Evolutionary conservation across 1,140 invertebrate genomes (phyloP).

Genomic region (Drosophila pseudoobscura): DNA sequence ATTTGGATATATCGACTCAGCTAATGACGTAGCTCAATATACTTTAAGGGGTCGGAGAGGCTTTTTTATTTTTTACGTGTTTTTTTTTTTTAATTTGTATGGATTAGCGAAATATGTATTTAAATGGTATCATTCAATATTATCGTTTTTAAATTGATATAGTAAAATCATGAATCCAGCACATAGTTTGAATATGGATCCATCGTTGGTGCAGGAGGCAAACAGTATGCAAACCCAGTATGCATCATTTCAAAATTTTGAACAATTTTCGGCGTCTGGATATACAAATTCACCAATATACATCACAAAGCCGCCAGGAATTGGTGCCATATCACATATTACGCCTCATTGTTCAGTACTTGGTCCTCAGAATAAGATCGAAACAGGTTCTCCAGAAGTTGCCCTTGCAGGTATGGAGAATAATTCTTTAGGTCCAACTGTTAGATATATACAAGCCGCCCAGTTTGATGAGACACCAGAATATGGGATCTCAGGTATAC

Average conservation of each 20-base stretch:
- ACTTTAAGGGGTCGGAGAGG: too few relatives aligned
- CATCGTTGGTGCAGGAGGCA: constrained; percentile 50
- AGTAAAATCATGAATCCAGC: constrained; percentile 58
- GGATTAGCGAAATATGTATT: too few relatives aligned
- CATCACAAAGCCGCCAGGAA: constrained; percentile 58
- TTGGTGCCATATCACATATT: constrained; percentile 61
- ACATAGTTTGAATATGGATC: constrained; percentile 63
- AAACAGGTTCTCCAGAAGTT: constrained; percentile 86
- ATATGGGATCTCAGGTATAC: constrained; percentile 87
- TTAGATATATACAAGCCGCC: constrained; percentile 77
- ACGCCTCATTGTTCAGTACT: constrained; percentile 79
- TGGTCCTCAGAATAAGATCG: constrained; percentile 84
- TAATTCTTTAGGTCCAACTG: constrained; percentile 84
- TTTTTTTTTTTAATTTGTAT: too few relatives aligned
- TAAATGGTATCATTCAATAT: neutral
- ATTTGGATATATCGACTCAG: too few relatives aligned
- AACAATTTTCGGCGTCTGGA: constrained; percentile 85
- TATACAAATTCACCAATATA: constrained; percentile 83
- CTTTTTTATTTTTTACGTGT: too few relatives aligned
- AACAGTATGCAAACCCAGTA: constrained; percentile 67
- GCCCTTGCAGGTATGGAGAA: constrained; percentile 85
- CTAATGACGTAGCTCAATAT: too few relatives aligned
- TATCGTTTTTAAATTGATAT: constrained; percentile 6
- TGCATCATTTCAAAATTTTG: constrained; percentile 85
- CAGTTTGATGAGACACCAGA: constrained; percentile 87